Evolutionary conservation across 1,140 invertebrate genomes (phyloP).

Genomic region (Neelides sp.): DNA sequence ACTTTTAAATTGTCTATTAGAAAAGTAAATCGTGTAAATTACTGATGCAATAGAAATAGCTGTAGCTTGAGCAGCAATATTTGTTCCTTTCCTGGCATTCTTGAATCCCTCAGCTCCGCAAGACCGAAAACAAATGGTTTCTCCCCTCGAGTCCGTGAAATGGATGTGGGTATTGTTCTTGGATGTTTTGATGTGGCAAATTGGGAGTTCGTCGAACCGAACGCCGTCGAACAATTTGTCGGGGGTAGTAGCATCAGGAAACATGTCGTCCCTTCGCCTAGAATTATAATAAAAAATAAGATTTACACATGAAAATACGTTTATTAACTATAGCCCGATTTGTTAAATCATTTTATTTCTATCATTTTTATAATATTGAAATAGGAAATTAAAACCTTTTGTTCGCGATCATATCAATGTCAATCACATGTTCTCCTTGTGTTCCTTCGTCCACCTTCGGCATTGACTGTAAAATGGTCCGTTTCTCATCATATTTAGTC

Average conservation of each 20-base stretch:
- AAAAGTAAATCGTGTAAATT: too few species aligned
- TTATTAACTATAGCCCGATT: neutral
- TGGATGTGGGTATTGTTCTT: slow-evolving; percentile 77
- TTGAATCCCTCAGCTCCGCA: slow-evolving; percentile 89
- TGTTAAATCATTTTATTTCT: neutral
- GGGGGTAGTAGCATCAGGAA: slow-evolving; percentile 58
- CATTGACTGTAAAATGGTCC: slow-evolving; percentile 43
- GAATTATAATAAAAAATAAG: slow-evolving; percentile 25
- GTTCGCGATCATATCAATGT: slow-evolving; percentile 45
- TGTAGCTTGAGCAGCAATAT: slow-evolving; percentile 87
- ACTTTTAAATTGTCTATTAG: neutral
- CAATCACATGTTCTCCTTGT: slow-evolving; percentile 47
- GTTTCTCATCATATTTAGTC: slow-evolving; percentile 46
- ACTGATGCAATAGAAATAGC: slow-evolving; percentile 61
- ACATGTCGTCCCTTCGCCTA: slow-evolving; percentile 52
- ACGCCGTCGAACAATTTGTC: slow-evolving; percentile 61
- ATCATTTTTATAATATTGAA: slow-evolving; percentile 32
- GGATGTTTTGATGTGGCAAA: slow-evolving; percentile 64
- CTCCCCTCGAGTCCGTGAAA: slow-evolving; percentile 55
- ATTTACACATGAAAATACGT: neutral
- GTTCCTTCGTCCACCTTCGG: slow-evolving; percentile 52
- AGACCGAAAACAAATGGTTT: slow-evolving; percentile 38
- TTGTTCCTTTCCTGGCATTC: slow-evolving; percentile 86
- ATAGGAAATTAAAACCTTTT: too few species aligned
- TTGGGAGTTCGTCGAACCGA: slow-evolving; percentile 62